Conservation (phyloP, 2,888 invertebrate species). For the Xiphydria camelus region DNA sequence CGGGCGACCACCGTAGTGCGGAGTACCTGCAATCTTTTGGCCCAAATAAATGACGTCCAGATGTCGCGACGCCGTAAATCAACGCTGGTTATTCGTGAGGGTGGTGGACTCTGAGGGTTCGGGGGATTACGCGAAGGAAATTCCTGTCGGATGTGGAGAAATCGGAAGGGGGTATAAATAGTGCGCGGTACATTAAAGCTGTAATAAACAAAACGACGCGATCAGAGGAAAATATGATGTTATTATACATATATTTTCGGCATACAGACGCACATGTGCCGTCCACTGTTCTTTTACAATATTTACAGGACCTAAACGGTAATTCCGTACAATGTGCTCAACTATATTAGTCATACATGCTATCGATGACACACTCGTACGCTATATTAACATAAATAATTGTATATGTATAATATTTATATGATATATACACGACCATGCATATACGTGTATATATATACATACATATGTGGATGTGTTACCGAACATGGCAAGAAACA, state of each 20-base stretch:
- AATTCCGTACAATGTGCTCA: slow-evolving; percentile 26
- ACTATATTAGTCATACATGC: slow-evolving; percentile 27
- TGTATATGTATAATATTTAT: slow-evolving; percentile 11
- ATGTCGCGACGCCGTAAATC: slow-evolving; percentile 25
- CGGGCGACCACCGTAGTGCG: slow-evolving; percentile 12
- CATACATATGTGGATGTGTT: slow-evolving; percentile 19
- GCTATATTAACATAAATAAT: slow-evolving; percentile 47
- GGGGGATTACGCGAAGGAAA: too few relatives aligned
- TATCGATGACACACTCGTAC: slow-evolving; percentile 33
- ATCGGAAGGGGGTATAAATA: too few relatives aligned
- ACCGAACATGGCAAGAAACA: slow-evolving; percentile 4
- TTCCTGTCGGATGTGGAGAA: too few relatives aligned
- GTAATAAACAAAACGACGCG: too few relatives aligned
- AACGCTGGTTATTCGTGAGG: not conserved
- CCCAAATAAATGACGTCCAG: slow-evolving; percentile 35
- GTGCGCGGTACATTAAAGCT: too few relatives aligned
- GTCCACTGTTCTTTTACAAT: slow-evolving; percentile 47
- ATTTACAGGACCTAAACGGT: slow-evolving; percentile 41
- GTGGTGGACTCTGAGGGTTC: not conserved
- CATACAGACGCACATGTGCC: slow-evolving; percentile 35
- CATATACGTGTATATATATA: slow-evolving; percentile 15
- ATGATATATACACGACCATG: slow-evolving; percentile 7
- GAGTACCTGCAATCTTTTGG: slow-evolving; percentile 39
- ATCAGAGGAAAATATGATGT: slow-evolving; percentile 53
- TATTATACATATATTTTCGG: slow-evolving; percentile 52